Evolutionary conservation across 2,888 invertebrate species (phyloP).

Genomic region (Perithous albicinctus): DNA sequence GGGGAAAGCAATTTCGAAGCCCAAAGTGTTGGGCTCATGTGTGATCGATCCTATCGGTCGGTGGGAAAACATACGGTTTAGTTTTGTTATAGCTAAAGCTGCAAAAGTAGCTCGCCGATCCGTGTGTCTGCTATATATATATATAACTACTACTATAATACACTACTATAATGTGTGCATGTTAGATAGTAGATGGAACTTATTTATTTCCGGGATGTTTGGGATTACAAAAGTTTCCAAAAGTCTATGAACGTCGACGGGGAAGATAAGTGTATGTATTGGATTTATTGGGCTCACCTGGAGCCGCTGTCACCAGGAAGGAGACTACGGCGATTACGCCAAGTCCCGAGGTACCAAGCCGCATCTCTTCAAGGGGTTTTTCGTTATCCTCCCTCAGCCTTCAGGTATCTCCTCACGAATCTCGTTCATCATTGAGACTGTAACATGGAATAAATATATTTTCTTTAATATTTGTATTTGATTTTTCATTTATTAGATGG

Average conservation of each 20-base stretch:
- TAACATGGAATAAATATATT: slow-evolving; percentile 45
- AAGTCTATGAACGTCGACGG: neutral
- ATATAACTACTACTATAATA: neutral
- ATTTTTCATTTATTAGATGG: neutral
- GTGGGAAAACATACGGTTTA: slow-evolving; percentile 39
- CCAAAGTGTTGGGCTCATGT: slow-evolving; percentile 61
- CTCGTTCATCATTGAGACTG: slow-evolving; percentile 75
- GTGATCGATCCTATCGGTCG: slow-evolving; percentile 58
- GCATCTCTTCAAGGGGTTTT: slow-evolving; percentile 75
- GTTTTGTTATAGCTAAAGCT: slow-evolving; percentile 44
- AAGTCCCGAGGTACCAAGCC: slow-evolving; percentile 78
- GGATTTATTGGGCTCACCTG: slow-evolving; percentile 74
- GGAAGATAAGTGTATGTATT: neutral
- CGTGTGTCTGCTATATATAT: slow-evolving; percentile 28
- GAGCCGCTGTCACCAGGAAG: slow-evolving; percentile 76
- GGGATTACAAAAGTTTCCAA: slow-evolving; percentile 36
- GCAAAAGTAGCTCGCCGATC: slow-evolving; percentile 53
- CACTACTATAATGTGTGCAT: neutral
- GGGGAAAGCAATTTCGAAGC: slow-evolving; percentile 69
- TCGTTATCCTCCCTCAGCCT: slow-evolving; percentile 78
- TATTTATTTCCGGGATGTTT: slow-evolving; percentile 14
- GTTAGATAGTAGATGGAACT: neutral
- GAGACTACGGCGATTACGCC: slow-evolving; percentile 82
- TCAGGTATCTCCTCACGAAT: slow-evolving; percentile 80
- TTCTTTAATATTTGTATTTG: neutral